Percentiles rank a stretch among this genome's conserved stretches.
phyloP scores from a whole-genome alignment of 92 coral and sea anemone species.

The Zoanthus sansibaricus region DNA sequence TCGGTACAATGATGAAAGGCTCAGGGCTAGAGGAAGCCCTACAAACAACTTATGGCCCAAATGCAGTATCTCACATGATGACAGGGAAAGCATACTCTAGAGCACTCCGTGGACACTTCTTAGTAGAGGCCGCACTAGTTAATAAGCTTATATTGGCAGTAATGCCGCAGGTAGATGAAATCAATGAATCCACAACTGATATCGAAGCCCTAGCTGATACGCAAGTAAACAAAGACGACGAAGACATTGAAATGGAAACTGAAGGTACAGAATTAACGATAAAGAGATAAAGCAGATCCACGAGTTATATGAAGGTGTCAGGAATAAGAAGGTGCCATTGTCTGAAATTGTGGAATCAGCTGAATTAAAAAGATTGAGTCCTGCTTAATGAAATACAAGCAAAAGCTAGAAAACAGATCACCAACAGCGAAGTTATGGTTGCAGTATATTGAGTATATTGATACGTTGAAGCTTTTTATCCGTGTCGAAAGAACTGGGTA shows the following conservation, averaged over 20 bases:
- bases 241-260: no score
- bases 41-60: no score
- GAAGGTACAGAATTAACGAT: background rate
- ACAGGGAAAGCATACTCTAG: slow-evolving; percentile 40
- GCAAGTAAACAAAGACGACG: no score
- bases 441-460: slow-evolving; percentile 35
- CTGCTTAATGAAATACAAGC: background rate
- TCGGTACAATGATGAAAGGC: no score
- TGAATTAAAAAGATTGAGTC: background rate
- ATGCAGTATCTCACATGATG: no score
- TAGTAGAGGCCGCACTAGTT: slow-evolving; percentile 54
- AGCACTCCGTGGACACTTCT: slow-evolving; percentile 48
- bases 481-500: slow-evolving; percentile 43
- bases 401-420: background rate
- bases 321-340: background rate
- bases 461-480: slow-evolving; percentile 18
- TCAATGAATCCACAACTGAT: no score
- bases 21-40: no score
- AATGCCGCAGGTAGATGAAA: no score
- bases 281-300: background rate
- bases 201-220: no score
- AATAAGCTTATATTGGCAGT: slow-evolving; percentile 21
- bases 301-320: background rate
- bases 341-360: background rate
- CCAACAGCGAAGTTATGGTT: slow-evolving; percentile 45